Conservation (phyloP, 2,888 invertebrate species). For the Microctonus hyperodae region DNA sequence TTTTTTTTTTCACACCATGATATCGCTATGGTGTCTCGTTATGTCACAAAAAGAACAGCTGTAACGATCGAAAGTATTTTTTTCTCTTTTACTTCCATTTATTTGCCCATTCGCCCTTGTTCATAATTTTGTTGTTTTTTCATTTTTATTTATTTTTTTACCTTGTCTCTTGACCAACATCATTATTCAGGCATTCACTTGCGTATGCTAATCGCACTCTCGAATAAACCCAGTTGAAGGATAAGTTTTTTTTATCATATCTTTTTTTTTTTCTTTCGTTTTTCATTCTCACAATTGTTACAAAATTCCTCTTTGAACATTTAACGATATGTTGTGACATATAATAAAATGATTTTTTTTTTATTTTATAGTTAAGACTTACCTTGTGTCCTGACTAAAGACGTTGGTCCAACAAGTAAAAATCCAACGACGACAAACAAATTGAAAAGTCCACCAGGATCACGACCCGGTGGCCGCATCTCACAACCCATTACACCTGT, state of each 20-base stretch:
- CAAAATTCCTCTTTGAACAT: background rate
- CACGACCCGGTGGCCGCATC: constrained; percentile 42
- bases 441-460: constrained; percentile 39
- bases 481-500: constrained; percentile 41
- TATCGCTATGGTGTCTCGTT: background rate
- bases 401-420: constrained; percentile 33
- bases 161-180: background rate
- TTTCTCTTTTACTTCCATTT: background rate
- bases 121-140: background rate
- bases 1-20: constrained; percentile 4
- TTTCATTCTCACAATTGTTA: background rate
- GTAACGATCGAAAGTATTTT: constrained; percentile 21
- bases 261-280: background rate
- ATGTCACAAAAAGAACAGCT: constrained; percentile 20
- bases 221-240: constrained; percentile 1
- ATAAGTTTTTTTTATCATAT: background rate
- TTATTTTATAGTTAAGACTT: constrained; percentile 20
- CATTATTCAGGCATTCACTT: constrained; percentile 1
- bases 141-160: background rate
- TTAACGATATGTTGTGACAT: background rate
- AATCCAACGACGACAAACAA: constrained; percentile 36
- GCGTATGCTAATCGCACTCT: constrained; percentile 1
- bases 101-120: background rate
- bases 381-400: constrained; percentile 37
- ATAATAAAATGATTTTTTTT: constrained; percentile 4